These are phyloP conservation scores for Electrophaes corylata DNA, from an alignment of 2,888 invertebrate species.

Conservation along the genomic window DNA sequence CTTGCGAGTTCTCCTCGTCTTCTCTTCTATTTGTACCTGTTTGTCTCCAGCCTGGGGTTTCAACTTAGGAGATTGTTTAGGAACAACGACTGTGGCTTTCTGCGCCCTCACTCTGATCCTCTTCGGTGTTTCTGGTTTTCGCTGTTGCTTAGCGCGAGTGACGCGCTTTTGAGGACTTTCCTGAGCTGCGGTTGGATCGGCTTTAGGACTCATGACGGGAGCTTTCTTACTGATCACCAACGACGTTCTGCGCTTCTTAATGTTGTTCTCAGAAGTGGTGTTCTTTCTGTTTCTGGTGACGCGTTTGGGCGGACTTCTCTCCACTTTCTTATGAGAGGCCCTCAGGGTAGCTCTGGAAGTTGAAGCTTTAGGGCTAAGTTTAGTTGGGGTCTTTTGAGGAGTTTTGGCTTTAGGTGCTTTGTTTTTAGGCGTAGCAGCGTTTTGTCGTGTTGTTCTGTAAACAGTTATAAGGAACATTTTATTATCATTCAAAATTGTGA, in stretches of 20 bases:
- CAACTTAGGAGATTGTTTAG: conserved; percentile 54
- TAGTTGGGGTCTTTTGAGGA: conserved; percentile 12
- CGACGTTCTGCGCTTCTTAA: conserved; percentile 47
- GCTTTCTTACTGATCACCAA: conserved; percentile 59
- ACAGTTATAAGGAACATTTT: neutral
- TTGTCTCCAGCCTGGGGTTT: conserved; percentile 44
- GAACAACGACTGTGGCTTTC: conserved; percentile 46
- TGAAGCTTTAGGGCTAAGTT: conserved; percentile 5
- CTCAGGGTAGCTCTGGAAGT: neutral
- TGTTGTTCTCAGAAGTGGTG: conserved; percentile 6
- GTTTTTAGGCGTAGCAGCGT: neutral
- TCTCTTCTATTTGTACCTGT: conserved; percentile 6
- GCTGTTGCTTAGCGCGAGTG: conserved; percentile 35
- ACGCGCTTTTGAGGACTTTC: conserved; percentile 42
- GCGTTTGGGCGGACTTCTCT: conserved; percentile 21
- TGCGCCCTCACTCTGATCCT: conserved; percentile 48
- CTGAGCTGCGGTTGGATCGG: conserved; percentile 26
- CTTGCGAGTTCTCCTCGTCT: conserved; percentile 40
- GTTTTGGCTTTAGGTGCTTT: conserved; percentile 3
- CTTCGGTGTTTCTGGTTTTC: conserved; percentile 50
- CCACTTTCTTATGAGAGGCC: conserved; percentile 6
- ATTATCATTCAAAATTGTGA: neutral
- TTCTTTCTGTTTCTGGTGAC: conserved; percentile 44
- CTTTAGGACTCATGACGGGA: conserved; percentile 45
- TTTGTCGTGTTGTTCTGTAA: conserved; percentile 27